Evolutionary conservation across 2,797 vertebrate genomes (phyloP), one percentile per base, ranked within the genome.

Genomic region (Muraenolepis orangiensis): DNA sequence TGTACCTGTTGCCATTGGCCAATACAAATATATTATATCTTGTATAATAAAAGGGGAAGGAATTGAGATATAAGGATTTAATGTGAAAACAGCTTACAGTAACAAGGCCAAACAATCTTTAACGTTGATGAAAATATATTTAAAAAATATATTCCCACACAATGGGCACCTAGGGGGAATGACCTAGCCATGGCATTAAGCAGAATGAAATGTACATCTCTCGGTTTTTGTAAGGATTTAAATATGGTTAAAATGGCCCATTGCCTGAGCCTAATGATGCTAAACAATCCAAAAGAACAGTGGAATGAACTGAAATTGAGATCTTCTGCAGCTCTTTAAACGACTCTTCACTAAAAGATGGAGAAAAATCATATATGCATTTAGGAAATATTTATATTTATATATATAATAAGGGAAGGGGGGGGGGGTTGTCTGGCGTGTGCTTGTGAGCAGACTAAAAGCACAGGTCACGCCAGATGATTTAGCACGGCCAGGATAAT

Each of bases 401-500:
- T n/a, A n/a, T n/a, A n/a, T n/a, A n/a, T n/a, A n/a, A n/a, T n/a
- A n/a, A n/a, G 8, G 38, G 38, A 3, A 18, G 42, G 12, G 14
- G 14, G 12, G 40, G 14, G 40, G 40, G 40, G 14, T 16, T 20
- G 46, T n/a, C 3, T 1, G n/a, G 2, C 5, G 20, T 23, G 51
- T 6, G n/a, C 23, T 10, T 26, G 57, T 23, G 57, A 7, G 7
- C 20, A 57, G 51, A 23, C n/a, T 64, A 64, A 64, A 64, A 64
- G 23, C 57, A 12, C 57, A 26, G 57, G 23, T 64, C 57, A 26
- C 23, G 10, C 57, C 12, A 13, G 57, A 26, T 64, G 57, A 23
- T 64, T 13, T n/a, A 8, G n/a, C 7, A 10, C 7, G 61, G 76
- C 74, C 75, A 31, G 57, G 51, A 67, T 71, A 57, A 18, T 78